Conservation (phyloP, 2,113 vertebrate genomes). For the Petromus typicus region DNA sequence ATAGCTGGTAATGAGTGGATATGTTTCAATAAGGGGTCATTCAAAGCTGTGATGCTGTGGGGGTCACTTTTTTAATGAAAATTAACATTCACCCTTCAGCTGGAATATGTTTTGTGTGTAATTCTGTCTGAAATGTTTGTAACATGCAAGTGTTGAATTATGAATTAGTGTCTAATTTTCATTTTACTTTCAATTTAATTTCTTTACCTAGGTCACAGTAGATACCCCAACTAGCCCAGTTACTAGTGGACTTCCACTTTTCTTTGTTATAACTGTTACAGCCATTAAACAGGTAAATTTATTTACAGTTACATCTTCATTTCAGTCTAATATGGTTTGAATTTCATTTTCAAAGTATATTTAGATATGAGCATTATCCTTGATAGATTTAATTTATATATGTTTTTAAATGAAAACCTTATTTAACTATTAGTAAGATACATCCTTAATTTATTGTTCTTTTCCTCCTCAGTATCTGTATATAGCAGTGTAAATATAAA, state of each 20-base stretch:
- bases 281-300: conserved; percentile 96
- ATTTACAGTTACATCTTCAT: not conserved
- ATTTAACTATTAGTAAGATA: conserved; percentile 34
- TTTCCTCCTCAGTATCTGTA: conserved; percentile 22
- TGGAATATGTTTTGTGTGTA: not conserved
- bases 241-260: conserved; percentile 98
- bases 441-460: conserved; percentile 5
- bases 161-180: conserved; percentile 31
- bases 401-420: conserved; percentile 23
- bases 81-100: conserved; percentile 8
- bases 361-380: not conserved
- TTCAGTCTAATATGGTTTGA: conserved; percentile 28
- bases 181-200: conserved; percentile 52
- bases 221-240: conserved; percentile 98
- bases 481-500: not conserved
- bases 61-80: conserved; percentile 57
- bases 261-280: conserved; percentile 98
- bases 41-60: not conserved
- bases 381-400: conserved; percentile 38
- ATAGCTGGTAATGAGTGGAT: conserved; percentile 3
- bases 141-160: not conserved
- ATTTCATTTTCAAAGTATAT: conserved; percentile 38
- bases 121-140: conserved; percentile 42
- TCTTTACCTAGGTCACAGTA: conserved; percentile 94
- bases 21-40: conserved; percentile 6